Conservation (phyloP, 2,797 vertebrate species). For the Coendou prehensilis region DNA sequence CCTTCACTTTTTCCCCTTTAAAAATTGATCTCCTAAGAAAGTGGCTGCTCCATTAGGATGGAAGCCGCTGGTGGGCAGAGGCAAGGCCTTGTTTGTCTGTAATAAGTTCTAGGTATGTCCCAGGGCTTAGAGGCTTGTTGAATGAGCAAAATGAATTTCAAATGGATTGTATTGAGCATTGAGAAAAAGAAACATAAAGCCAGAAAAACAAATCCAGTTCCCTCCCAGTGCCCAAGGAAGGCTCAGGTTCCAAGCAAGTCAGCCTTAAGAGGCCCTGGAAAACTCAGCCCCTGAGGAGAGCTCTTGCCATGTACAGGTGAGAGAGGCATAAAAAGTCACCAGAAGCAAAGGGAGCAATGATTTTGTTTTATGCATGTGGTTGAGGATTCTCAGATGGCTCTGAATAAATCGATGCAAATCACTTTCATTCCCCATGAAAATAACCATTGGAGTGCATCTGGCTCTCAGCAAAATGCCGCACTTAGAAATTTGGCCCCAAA, state of each 20-base stretch:
- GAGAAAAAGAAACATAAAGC: background rate
- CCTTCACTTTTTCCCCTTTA: background rate
- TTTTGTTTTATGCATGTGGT: conserved; percentile 7
- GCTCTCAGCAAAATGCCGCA: background rate
- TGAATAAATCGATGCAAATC: conserved; percentile 60
- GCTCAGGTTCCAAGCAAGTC: too few relatives aligned
- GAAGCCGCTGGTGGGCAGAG: background rate
- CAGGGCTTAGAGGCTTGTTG: background rate
- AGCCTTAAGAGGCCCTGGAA: background rate
- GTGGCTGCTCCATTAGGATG: rapidly evolving
- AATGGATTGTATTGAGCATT: background rate
- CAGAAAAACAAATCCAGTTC: background rate
- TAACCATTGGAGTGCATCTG: conserved; percentile 67
- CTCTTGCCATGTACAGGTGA: rapidly evolving
- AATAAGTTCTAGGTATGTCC: background rate
- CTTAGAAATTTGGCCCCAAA: conserved; percentile 60
- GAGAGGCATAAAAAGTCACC: background rate
- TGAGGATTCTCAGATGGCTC: conserved; percentile 67
- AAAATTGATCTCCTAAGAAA: background rate
- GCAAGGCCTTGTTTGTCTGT: background rate
- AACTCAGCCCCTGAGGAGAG: background rate
- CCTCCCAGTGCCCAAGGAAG: background rate
- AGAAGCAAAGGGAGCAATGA: conserved; percentile 64
- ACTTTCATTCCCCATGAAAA: conserved; percentile 68
- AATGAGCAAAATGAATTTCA: background rate